Base-by-base conservation (phyloP, 2,888 invertebrate genomes). In the Pterostichus niger region DNA sequence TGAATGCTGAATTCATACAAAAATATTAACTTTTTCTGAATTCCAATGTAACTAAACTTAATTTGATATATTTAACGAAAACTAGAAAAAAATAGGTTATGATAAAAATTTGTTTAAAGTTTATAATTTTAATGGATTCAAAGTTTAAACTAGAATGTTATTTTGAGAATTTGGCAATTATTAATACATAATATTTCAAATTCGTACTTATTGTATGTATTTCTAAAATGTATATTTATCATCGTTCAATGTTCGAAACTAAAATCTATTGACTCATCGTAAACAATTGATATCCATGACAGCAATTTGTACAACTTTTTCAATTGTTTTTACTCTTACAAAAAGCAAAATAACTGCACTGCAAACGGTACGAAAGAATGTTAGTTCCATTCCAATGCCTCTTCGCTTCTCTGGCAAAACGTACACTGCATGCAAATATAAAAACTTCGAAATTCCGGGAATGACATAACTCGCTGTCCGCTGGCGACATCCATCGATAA, bases 311-410 rank as follows among this genome's bases (percentile, higher is more conserved):
- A 4, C 3, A 59, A 40, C 13, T 64, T 64, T 35, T 64, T 64
- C 64, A 64, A 64, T 64, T 64, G 64, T 64, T 64, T 40, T 64
- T 33, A 35, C 35, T 33, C 31, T n/a, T 64, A 33, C 4, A 64
- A 64, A 64, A 64, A 64, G 6, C 56, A 64, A 64, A 33, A 64
- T 64, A 64, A 64, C 64, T n/a, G 75, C 75, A 75, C 46, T 17
- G 52, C 31, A 52, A 49, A 75, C 75, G 75, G 75, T 75, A 46
- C 49, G 52, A 49, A 33, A 46, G 75, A 33, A 75, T 52, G 75
- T 75, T 75, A 75, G 75, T 75, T 75, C 75, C 75, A 75, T 75
- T 75, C 24, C 75, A 75, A 75, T 75, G 75, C 49, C 24, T 75
- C 75, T 11, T 49, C 13, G 73, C 24, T 49, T 24, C 33, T 64